A percentile compares a stretch with the other conserved stretches of the same genome.
These are phyloP conservation scores for Notiomystis cincta DNA, from an alignment of 2,113 vertebrate genomes.

Conservation along the genomic window DNA sequence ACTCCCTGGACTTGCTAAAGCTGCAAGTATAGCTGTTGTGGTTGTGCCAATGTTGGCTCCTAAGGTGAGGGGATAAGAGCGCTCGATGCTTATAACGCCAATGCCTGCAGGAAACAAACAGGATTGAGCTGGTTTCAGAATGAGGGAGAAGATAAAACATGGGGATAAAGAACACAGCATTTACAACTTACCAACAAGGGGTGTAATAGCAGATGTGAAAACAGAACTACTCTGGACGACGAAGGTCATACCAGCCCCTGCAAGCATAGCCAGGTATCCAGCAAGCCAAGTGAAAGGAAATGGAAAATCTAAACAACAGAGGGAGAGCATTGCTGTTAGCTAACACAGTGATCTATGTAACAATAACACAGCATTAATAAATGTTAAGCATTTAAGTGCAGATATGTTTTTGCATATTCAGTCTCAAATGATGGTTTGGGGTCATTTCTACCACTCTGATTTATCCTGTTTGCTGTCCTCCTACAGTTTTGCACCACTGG, in stretches of 20 bases:
- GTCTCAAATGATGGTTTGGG: background rate
- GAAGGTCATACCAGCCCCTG: conserved; percentile 96
- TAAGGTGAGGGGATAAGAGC: conserved; percentile 91
- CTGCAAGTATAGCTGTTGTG: conserved; percentile 93
- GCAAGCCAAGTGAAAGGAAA: conserved; percentile 92
- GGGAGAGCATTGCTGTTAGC: background rate
- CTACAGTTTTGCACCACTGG: background rate
- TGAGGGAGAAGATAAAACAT: background rate
- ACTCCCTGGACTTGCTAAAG: conserved; percentile 87
- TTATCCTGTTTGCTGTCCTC: background rate
- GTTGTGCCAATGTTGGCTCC: conserved; percentile 97
- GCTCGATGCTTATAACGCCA: conserved; percentile 91
- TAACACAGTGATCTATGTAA: background rate
- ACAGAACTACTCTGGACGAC: conserved; percentile 97
- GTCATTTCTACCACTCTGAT: background rate
- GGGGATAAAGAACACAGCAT: background rate
- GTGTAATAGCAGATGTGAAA: conserved; percentile 95
- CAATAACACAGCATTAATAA: background rate
- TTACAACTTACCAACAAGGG: conserved; percentile 87
- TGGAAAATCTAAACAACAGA: conserved; percentile 83
- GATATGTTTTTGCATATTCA: background rate
- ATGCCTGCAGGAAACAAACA: conserved; percentile 75
- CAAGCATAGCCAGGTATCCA: conserved; percentile 90
- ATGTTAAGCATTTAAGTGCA: background rate
- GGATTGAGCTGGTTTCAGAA: background rate